Evolutionary conservation across 2,888 invertebrate genomes (phyloP).

Genomic region (Diaprepes abbreviatus): DNA sequence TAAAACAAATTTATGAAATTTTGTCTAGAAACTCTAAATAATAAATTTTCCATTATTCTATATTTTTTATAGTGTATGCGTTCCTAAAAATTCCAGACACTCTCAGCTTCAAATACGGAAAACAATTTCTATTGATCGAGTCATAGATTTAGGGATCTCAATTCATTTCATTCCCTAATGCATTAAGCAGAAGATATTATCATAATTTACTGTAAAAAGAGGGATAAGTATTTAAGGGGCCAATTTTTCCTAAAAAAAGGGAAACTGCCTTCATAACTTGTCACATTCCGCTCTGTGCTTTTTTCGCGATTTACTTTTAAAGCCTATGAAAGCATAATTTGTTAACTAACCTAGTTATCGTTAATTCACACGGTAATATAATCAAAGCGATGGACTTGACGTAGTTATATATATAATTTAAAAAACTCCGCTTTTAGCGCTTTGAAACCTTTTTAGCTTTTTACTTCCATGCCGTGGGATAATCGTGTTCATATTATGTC

Average conservation of each 20-base stretch:
- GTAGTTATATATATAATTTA: neutral
- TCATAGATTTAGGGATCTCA: too few species aligned
- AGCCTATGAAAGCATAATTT: conserved; percentile 12
- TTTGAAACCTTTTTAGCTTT: conserved; percentile 3
- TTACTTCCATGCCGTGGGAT: neutral
- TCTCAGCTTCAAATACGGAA: too few species aligned
- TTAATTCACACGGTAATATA: conserved; percentile 20
- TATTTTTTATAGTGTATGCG: too few species aligned
- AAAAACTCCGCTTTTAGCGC: neutral
- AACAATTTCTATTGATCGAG: too few species aligned
- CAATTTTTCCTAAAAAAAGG: neutral
- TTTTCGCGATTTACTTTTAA: conserved; percentile 8
- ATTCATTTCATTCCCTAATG: too few species aligned
- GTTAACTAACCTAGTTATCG: conserved; percentile 11
- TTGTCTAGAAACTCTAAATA: too few species aligned
- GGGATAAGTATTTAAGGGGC: too few species aligned
- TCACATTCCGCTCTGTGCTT: neutral
- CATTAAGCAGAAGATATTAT: too few species aligned
- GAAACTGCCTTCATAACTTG: neutral
- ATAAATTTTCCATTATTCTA: too few species aligned
- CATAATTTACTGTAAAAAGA: too few species aligned
- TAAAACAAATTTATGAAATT: too few species aligned
- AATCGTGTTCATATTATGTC: neutral
- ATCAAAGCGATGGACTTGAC: conserved; percentile 4
- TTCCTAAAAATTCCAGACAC: too few species aligned